Evolutionary conservation across 1,140 invertebrate species (phyloP), one percentile per base, ranked within the genome.

Genomic region (Ooceraea biroi): DNA sequence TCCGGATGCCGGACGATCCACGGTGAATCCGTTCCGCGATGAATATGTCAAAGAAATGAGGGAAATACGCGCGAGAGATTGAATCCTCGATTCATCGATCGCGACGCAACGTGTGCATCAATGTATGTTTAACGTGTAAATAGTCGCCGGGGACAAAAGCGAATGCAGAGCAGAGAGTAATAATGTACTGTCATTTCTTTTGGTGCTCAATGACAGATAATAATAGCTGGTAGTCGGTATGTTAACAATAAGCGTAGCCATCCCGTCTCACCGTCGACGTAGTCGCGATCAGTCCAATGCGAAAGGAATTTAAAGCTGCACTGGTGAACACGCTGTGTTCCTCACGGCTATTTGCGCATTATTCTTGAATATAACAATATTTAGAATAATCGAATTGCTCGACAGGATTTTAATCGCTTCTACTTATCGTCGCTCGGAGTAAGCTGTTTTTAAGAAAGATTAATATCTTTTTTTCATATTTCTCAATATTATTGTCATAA

Each of bases 181-280:
- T 65, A 84, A 76, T 83, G 22, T 83, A 76, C 30, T 83, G 58
- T 74, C 57, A 83, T 83, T 77, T 72, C 57, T 77, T 77, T 83
- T 80, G 76, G 65, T 69, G 76, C 76, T 80, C 58, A 77, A 84
- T 68, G 82, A 84, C 63, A 68, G 74, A 84, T 84, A 80, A 82
- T 82, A 82, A 84, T 84, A 84, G 60, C 52, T 76, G 41, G 63
- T 65, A 83, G 46, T 55, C 5, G 48, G 22, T 76, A 83, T 48
- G 50, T 76, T 83, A 46, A 74, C 52, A 36, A 66, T 27, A 46
- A 68, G 50, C 65, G 50, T 57, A 58, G n/a, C 52, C 65, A 46
- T 58, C 36, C 76, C 76, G 36, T 57, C 36, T 78, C 36, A 30
- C 22, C 22, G n/a, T 22, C 12, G 58, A 76, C 48, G 74, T 36